Conservation (phyloP, 64 coral and sea anemone genomes). For the Montipora capricornis region DNA sequence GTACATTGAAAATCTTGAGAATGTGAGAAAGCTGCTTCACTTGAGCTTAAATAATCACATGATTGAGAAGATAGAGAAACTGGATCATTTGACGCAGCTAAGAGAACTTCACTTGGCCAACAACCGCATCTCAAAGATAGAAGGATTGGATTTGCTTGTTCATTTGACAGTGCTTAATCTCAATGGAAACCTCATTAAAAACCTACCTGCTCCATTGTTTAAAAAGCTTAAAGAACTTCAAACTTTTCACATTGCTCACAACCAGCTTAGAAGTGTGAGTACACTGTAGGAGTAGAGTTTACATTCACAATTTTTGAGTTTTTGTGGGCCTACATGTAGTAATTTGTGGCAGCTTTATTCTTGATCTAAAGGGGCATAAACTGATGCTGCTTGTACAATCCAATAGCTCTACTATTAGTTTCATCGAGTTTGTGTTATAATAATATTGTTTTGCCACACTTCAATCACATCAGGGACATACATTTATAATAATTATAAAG, state of each 20-base stretch:
- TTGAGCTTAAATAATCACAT: constrained; percentile 94
- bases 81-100: constrained; percentile 82
- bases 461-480: no score
- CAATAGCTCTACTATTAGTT: no score
- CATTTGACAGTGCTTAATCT: constrained; percentile 86
- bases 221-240: constrained; percentile 86
- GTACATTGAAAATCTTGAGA: constrained; percentile 99
- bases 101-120: constrained; percentile 93
- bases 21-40: constrained; percentile 71
- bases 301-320: no score
- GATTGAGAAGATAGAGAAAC: constrained; percentile 96
- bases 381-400: no score
- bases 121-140: constrained; percentile 89
- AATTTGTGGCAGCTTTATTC: no score
- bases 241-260: constrained; percentile 80
- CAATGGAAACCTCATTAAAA: constrained; percentile 87
- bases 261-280: constrained; percentile 94
- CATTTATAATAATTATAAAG: no score
- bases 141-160: constrained; percentile 81
- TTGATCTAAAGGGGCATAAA: no score
- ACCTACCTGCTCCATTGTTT: constrained; percentile 73
- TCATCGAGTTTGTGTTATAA: no score
- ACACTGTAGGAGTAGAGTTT: no score
- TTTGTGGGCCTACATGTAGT: no score
- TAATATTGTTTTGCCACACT: no score